Conservation (phyloP, 1,140 invertebrate genomes). For the Rhynchophorus ferrugineus region DNA sequence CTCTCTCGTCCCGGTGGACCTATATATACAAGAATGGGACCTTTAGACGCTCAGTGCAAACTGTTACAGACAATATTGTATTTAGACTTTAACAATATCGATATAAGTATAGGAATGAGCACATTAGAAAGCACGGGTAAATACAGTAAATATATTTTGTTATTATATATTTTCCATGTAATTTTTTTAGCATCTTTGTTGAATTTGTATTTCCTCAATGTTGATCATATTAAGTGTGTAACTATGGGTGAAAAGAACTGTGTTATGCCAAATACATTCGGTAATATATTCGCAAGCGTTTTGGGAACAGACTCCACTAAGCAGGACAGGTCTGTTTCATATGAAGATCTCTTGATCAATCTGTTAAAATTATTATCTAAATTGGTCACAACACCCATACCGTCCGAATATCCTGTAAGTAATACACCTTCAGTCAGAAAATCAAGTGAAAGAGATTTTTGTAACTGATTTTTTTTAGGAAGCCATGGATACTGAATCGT, state of each 20-base stretch:
- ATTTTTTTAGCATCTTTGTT: slow-evolving; percentile 45
- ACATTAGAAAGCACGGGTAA: slow-evolving; percentile 66
- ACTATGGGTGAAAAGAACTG: slow-evolving; percentile 41
- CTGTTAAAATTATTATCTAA: slow-evolving; percentile 57
- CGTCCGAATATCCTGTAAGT: slow-evolving; percentile 12
- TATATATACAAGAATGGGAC: slow-evolving; percentile 62
- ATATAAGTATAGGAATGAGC: slow-evolving; percentile 64
- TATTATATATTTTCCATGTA: not conserved
- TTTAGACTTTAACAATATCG: slow-evolving; percentile 59
- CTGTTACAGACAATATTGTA: slow-evolving; percentile 60
- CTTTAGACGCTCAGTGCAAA: slow-evolving; percentile 72
- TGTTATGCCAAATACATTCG: slow-evolving; percentile 44
- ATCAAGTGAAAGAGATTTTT: too few relatives aligned
- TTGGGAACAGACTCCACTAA: slow-evolving; percentile 51
- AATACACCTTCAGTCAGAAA: not conserved
- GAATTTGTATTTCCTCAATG: slow-evolving; percentile 51
- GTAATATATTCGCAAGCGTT: slow-evolving; percentile 60
- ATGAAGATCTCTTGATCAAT: slow-evolving; percentile 60
- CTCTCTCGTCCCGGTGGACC: slow-evolving; percentile 64
- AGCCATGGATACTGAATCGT: slow-evolving; percentile 34
- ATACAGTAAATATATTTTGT: slow-evolving; percentile 4
- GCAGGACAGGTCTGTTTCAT: slow-evolving; percentile 52
- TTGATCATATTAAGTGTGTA: slow-evolving; percentile 49
- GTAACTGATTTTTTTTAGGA: slow-evolving; percentile 26
- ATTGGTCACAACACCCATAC: slow-evolving; percentile 62